Percentiles rank a stretch among this genome's conserved stretches.
These are phyloP conservation scores for Podargus strigoides DNA, from an alignment of 2,797 vertebrate species.

Conservation along the genomic window DNA sequence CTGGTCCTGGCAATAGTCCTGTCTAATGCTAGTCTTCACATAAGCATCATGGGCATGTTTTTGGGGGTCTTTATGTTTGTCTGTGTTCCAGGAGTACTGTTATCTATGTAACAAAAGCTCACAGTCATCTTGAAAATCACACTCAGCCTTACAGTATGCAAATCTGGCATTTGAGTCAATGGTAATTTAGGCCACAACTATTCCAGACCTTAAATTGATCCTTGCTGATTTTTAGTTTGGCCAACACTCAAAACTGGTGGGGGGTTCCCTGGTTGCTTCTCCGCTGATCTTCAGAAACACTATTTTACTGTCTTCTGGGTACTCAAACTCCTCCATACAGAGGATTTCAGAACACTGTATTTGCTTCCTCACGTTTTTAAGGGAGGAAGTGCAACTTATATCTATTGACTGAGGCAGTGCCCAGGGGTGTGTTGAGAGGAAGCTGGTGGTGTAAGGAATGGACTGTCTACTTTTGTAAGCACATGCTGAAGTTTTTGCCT, in stretches of 20 bases:
- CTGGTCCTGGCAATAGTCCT: background rate
- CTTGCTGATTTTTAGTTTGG: background rate
- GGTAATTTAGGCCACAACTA: background rate
- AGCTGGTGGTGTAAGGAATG: background rate
- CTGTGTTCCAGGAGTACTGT: background rate
- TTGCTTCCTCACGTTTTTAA: background rate
- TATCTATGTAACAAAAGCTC: background rate
- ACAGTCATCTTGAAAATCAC: background rate
- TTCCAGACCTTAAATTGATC: background rate
- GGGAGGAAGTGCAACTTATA: background rate
- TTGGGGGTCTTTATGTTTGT: background rate
- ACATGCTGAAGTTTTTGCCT: background rate
- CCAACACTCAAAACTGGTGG: background rate
- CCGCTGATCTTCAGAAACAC: background rate
- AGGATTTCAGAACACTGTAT: background rate
- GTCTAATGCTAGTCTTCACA: background rate
- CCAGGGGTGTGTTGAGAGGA: background rate
- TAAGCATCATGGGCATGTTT: background rate
- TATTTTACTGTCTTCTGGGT: background rate
- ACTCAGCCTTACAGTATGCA: background rate
- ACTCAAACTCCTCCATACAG: background rate
- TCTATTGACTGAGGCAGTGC: background rate
- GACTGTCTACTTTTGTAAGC: background rate
- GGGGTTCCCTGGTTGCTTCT: background rate
- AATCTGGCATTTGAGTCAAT: background rate